Evolutionary conservation across 2,888 invertebrate species (phyloP).

Genomic region (Himalopsyche tibetana): DNA sequence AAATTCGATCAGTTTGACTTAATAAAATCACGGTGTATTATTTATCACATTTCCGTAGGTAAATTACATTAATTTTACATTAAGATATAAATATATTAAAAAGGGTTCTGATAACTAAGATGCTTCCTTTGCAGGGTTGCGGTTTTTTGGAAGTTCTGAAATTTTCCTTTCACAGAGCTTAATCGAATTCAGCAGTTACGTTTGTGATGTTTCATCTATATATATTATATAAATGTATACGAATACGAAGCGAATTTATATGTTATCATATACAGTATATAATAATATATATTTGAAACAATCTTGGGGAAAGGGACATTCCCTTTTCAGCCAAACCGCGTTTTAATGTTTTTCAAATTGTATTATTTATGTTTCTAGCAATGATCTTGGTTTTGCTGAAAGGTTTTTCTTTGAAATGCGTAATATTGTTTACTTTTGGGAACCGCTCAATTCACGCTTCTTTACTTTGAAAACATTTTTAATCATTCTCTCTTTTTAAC

Average conservation of each 20-base stretch:
- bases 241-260: background rate
- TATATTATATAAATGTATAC: background rate
- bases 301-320: background rate
- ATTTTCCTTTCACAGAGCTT: conserved; percentile 53
- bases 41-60: too few species aligned
- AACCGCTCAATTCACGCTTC: background rate
- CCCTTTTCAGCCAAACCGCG: conserved; percentile 1
- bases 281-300: background rate
- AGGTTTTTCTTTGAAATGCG: background rate
- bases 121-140: conserved; percentile 6
- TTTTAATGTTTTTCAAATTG: conserved; percentile 34
- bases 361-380: conserved; percentile 28
- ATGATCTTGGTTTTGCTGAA: conserved; percentile 33
- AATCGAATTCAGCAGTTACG: conserved; percentile 59
- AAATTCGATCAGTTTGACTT: too few species aligned
- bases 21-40: too few species aligned
- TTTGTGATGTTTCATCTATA: conserved; percentile 33
- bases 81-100: background rate
- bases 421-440: conserved; percentile 14
- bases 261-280: background rate
- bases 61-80: too few species aligned
- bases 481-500: too few species aligned
- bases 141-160: conserved; percentile 44
- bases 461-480: background rate
- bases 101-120: background rate